Evolutionary conservation across 2,797 vertebrate species (phyloP), one percentile per base, ranked within the genome.

Genomic region (Hydrocynus forskahlii): DNA sequence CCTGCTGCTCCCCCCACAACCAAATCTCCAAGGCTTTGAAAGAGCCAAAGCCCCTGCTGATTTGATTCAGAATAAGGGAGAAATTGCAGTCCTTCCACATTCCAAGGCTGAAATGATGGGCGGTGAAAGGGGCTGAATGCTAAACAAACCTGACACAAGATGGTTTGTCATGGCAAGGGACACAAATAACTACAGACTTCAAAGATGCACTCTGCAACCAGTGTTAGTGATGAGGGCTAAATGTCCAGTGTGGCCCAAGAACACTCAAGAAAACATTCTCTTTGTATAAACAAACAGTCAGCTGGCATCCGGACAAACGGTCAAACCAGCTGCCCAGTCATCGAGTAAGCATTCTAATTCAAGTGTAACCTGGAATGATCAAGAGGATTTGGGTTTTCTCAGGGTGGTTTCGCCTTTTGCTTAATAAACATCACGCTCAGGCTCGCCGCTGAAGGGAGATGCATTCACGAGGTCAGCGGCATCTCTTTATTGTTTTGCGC

Each of bases 401-500:
- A 76, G 64, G 76, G 72, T 48, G 52, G 76, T n/a, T 81, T 66
- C 13, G 48, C 35, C 48, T 81, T 52, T 48, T 1, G 48, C 54
- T 67, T 84, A 71, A 57, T 83, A 83, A 86, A 84, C 67, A 75
- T 73, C 64, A 7, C n/a, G 2, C 35, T 66, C 73, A 25, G 75
- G 67, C 78, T 75, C 45, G 48, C n/a, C 16, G 5, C 76, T 63
- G 68, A 64, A 62, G 43, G 23, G 55, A 78, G 71, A 81, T 38
- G 68, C 72, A 73, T 73, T 85, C 52, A 21, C 71, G 74, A 85
- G 86, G 83, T 85, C 83, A 83, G 75, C 29, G 10, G 55, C 71
- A 66, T 81, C n/a, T 62, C 72, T 83, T 83, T 72, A 81, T 82
- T 66, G 85, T 78, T 85, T 77, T 81, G 83, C 8, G n/a, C 72